Evolutionary conservation across 2,888 invertebrate genomes (phyloP).

Genomic region (Athalia rosae): DNA sequence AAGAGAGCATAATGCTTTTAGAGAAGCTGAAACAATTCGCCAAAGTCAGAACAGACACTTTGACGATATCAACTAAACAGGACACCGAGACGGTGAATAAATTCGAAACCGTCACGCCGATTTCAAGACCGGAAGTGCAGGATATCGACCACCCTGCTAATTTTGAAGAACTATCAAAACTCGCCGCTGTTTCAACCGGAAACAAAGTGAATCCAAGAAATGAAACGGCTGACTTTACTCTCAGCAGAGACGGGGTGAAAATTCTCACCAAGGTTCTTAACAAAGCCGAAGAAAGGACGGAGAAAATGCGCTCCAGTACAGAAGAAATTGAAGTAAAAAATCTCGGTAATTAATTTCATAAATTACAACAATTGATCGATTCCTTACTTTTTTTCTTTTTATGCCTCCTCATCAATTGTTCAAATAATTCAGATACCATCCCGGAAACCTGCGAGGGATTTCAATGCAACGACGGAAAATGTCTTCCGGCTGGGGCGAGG

Average conservation of each 20-base stretch:
- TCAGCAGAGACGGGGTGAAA: constrained; percentile 81
- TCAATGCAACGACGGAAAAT: constrained; percentile 79
- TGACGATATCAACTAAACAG: constrained; percentile 20
- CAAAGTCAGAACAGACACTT: constrained; percentile 56
- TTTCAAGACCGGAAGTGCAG: constrained; percentile 8
- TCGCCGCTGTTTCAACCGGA: constrained; percentile 64
- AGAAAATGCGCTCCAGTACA: constrained; percentile 59
- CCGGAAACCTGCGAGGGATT: constrained; percentile 74
- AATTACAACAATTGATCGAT: neutral
- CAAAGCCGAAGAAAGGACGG: constrained; percentile 71
- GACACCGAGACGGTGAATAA: neutral
- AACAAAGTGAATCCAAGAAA: constrained; percentile 58
- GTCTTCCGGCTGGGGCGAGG: constrained; percentile 79
- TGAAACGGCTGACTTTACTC: constrained; percentile 73
- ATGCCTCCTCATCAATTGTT: neutral
- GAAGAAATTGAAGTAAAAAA: constrained; percentile 49
- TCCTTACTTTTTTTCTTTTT: neutral
- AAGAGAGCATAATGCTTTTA: constrained; percentile 59
- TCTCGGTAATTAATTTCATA: constrained; percentile 17
- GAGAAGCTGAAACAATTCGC: constrained; percentile 65
- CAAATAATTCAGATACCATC: constrained; percentile 53
- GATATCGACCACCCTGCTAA: constrained; percentile 47
- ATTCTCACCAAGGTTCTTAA: constrained; percentile 81
- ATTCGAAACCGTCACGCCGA: constrained; percentile 47
- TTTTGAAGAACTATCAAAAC: constrained; percentile 65